Conservation (phyloP, 1,140 invertebrate genomes). For the Hyles euphorbiae region DNA sequence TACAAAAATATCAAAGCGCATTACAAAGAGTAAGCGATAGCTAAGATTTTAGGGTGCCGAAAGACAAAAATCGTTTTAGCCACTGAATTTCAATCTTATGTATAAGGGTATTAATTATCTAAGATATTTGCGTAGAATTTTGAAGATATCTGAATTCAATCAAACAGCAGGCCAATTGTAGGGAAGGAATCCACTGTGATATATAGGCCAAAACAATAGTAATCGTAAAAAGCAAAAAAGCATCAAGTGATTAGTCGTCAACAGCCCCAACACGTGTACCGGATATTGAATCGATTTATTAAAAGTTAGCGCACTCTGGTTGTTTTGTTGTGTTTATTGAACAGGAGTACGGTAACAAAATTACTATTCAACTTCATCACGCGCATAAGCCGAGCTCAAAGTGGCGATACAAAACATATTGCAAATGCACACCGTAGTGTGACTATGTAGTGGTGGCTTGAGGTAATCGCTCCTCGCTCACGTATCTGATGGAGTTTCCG, state of each 20-base stretch:
- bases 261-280: neutral
- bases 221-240: neutral
- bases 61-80: too few species aligned
- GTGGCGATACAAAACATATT: neutral
- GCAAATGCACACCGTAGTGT: neutral
- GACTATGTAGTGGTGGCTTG: slow-evolving; percentile 26
- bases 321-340: too few species aligned
- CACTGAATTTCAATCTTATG: too few species aligned
- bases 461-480: slow-evolving; percentile 65
- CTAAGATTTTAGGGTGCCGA: too few species aligned
- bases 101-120: too few species aligned
- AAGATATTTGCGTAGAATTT: too few species aligned
- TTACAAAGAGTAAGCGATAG: too few species aligned
- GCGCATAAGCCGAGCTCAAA: neutral
- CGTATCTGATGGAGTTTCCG: slow-evolving; percentile 70
- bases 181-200: neutral
- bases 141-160: neutral
- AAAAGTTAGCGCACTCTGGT: too few species aligned
- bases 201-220: neutral
- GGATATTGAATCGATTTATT: neutral
- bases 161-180: neutral
- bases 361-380: too few species aligned
- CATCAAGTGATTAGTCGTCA: too few species aligned
- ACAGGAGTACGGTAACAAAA: too few species aligned
- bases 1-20: too few species aligned